Evolutionary conservation across 2,888 invertebrate genomes (phyloP), one percentile per base, ranked within the genome.

Genomic region (Gymnosoma rotundatum): DNA sequence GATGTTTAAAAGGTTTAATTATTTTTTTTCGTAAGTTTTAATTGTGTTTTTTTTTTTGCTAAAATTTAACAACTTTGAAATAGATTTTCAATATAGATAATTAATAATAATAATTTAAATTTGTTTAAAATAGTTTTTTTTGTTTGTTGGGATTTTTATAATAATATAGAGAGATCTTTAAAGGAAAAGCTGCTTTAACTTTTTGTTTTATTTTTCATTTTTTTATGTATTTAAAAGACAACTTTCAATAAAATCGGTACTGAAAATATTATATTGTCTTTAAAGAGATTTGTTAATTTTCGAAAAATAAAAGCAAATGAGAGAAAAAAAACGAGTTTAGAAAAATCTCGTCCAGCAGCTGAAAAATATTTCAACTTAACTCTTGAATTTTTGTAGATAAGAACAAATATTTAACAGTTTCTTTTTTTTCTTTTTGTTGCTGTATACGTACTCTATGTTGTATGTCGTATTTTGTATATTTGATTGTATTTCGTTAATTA

Each of bases 51-150:
- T 50, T 18, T 54, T 73, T 50, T 58, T 42, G 72, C 73, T 78
- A 86, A 86, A 86, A 80, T 84, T 81, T 84, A 84, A 84, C 84
- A 84, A 81, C 81, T 81, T 84, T 84, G 80, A 81, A 81, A 84
- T 84, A 74, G 69, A 78, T 78, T 80, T 78, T 84, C 78, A 81
- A 84, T 84, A 84, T 81, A 84, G 84, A 79, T 83, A 79, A 79
- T 75, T 79, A 72, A 83, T 83, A 80, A 70, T 83, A 80, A 66
- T 84, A 84, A 84, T 78, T 60, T 64, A 58, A 84, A 84, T 81
- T 78, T 81, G 38, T 70, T 78, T 70, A 76, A 84, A 81, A 81
- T 81, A 76, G 70, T 76, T 67, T 60, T 20, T 48, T 38, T 25
- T 25, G 0, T 38, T 32, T 32, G 5, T 18, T 63, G 21, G 21